Evolutionary conservation across 1,140 invertebrate genomes (phyloP), one percentile per base, ranked within the genome.

Genomic region (Eriosoma lanigerum): DNA sequence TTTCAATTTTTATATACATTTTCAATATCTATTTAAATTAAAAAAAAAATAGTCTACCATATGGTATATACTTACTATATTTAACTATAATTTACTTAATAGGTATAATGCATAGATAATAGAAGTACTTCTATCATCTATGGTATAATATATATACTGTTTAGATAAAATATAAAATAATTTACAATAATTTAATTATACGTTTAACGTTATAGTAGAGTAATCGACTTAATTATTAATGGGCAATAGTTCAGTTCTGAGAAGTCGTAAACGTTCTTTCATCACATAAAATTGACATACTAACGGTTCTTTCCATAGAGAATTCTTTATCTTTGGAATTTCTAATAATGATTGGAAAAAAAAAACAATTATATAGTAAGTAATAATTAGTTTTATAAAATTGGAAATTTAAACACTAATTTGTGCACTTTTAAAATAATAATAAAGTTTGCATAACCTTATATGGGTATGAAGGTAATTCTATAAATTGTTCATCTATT

Each of bases 271-370:
- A 68, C 66, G 46, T 68, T 68, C 46, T 38, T 48, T 48, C 38
- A 68, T 68, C 64, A 68, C 64, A 68, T 72, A 52, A 72, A 72
- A 72, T 52, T 72, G 68, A 72, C 68, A 52, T 72, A 72, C 48
- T 52, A 72, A 72, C 68, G 68, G 68, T 72, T 72, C 24, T 8
- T 52, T 52, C 24, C 17, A 72, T 72, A 72, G 50, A 72, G 17
- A 72, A 44, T 52, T 72, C 46, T 52, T 52, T 50, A 29, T 26
- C 17, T 52, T 72, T 26, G 46, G 6, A 26, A 48, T 15, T 52
- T 52, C 68, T 52, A 1, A 13, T 24, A 72, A 52, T 32, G 12
- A 29, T n/a, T 24, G 26, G 48, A 52, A 24, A 72, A 72, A 72
- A 38, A 4, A 38, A 38, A 38, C 8, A 38, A 38, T n/a, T n/a